These are phyloP conservation scores for Bicyclus anynana DNA, from an alignment of 1,140 invertebrate genomes.

Conservation along the genomic window DNA sequence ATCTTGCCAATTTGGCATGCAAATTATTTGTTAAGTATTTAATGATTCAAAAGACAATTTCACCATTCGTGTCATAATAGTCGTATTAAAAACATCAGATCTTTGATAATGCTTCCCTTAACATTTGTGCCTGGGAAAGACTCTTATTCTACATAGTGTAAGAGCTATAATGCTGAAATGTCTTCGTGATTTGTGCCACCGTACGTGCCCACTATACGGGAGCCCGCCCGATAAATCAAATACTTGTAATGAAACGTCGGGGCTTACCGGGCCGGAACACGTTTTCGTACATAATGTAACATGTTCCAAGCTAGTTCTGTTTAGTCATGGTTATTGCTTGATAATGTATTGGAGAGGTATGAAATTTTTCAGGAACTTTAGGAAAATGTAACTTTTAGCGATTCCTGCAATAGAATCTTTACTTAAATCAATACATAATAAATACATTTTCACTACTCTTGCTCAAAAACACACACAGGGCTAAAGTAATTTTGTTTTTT, in stretches of 20 bases:
- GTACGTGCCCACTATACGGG: slow-evolving; percentile 36
- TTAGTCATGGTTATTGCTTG: slow-evolving; percentile 29
- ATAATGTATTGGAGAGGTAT: slow-evolving; percentile 17
- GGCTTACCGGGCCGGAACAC: slow-evolving; percentile 34
- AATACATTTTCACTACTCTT: too few relatives aligned
- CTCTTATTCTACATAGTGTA: background rate
- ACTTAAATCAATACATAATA: too few relatives aligned
- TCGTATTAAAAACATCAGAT: too few relatives aligned
- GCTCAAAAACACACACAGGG: too few relatives aligned
- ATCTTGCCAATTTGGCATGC: too few relatives aligned
- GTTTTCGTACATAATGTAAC: slow-evolving; percentile 33
- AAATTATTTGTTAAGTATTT: too few relatives aligned
- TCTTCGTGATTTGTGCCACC: slow-evolving; percentile 6
- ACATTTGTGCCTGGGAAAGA: background rate
- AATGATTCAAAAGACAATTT: too few relatives aligned
- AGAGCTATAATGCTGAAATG: background rate
- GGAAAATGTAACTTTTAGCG: background rate
- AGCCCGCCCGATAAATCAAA: slow-evolving; percentile 52
- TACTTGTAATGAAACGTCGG: slow-evolving; percentile 59
- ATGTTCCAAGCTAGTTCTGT: slow-evolving; percentile 34
- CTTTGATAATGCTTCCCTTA: background rate
- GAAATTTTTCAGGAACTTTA: background rate
- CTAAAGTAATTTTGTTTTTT: too few relatives aligned
- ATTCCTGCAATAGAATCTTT: background rate
- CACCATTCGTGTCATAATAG: too few relatives aligned